A percentile compares a stretch with the other conserved stretches of the same genome.
Conservation (phyloP, 1,140 invertebrate species). For the Ladona fulva region DNA sequence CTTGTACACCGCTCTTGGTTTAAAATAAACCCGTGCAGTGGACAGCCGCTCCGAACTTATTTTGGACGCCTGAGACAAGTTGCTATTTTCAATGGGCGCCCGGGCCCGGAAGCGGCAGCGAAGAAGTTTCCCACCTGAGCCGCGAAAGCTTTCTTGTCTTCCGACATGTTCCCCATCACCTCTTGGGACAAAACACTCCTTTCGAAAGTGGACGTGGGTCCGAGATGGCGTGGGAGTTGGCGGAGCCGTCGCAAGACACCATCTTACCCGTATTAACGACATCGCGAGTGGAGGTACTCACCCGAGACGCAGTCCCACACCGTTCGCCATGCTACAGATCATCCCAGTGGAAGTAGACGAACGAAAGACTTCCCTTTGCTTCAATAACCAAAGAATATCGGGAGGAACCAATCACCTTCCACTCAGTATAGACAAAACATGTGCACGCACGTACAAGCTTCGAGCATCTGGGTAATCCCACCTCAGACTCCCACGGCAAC, state of each 20-base stretch:
- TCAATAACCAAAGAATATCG: too few relatives aligned
- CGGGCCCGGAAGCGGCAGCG: neutral
- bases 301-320: neutral
- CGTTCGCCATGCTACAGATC: neutral
- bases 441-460: neutral
- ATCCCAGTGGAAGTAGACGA: neutral
- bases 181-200: too few relatives aligned
- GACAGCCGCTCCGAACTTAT: neutral
- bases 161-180: too few relatives aligned
- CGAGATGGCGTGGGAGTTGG: too few relatives aligned
- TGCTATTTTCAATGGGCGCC: conserved; percentile 7
- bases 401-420: neutral
- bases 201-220: too few relatives aligned
- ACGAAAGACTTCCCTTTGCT: too few relatives aligned
- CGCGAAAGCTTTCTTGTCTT: neutral
- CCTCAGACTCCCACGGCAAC: neutral
- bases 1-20: conserved; percentile 3
- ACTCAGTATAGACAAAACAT: neutral
- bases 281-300: neutral
- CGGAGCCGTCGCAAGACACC: too few relatives aligned
- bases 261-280: too few relatives aligned
- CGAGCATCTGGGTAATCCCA: neutral
- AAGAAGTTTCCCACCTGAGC: neutral
- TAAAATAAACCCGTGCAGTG: conserved; percentile 9
- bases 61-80: neutral